Evolutionary conservation across 2,113 vertebrate genomes (phyloP).

Genomic region (Oncorhynchus clarkii): DNA sequence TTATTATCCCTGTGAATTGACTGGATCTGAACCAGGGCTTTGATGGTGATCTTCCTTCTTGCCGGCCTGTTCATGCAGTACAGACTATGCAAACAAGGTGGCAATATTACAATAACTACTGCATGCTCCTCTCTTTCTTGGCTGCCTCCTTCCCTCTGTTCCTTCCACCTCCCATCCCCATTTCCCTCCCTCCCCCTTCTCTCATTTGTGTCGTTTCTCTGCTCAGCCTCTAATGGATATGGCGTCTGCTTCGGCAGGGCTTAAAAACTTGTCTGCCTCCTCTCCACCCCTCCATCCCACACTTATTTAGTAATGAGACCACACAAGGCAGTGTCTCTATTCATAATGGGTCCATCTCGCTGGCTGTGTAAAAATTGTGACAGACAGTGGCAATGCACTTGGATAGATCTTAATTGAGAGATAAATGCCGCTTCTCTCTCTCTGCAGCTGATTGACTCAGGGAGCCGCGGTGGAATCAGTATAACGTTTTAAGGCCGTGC

Average conservation of each 20-base stretch:
- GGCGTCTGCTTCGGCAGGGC: conserved; percentile 72
- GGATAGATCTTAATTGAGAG: conserved; percentile 68
- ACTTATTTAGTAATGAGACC: conserved; percentile 81
- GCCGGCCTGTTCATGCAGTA: conserved; percentile 41
- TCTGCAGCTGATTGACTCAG: conserved; percentile 57
- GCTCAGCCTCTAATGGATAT: conserved; percentile 75
- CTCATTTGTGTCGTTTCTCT: conserved; percentile 69
- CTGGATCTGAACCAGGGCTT: conserved; percentile 20
- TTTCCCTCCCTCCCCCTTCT: background rate
- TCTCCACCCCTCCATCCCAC: conserved; percentile 56
- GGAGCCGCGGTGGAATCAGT: conserved; percentile 44
- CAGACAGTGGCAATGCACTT: conserved; percentile 48
- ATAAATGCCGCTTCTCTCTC: conserved; percentile 56
- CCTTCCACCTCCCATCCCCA: background rate
- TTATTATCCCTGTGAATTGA: conserved; percentile 10
- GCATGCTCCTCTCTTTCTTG: conserved; percentile 30
- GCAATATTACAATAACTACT: conserved; percentile 68
- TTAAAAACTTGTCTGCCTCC: conserved; percentile 78
- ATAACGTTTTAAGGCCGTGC: conserved; percentile 24
- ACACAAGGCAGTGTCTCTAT: conserved; percentile 75
- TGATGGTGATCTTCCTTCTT: conserved; percentile 29
- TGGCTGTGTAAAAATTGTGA: conserved; percentile 59
- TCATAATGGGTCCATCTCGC: conserved; percentile 74
- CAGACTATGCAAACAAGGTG: conserved; percentile 60
- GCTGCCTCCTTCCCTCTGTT: background rate